phyloP scores from a whole-genome alignment of 2,888 invertebrate genomes.

The Nasonovia ribisnigri region DNA sequence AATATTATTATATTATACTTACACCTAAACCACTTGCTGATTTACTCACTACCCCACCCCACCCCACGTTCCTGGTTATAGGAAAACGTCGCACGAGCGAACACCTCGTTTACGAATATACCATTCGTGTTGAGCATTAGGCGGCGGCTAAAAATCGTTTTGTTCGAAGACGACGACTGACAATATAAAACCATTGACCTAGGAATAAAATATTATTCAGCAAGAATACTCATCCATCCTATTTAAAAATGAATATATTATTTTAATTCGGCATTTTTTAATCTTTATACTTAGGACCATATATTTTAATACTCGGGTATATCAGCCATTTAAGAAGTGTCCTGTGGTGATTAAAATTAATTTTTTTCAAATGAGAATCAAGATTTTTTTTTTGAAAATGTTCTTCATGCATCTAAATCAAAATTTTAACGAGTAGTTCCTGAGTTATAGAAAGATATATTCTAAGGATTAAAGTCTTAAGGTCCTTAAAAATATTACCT shows the following conservation, averaged over 20 bases:
- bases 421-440: background rate
- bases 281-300: background rate
- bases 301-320: background rate
- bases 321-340: background rate
- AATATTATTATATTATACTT: background rate
- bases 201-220: background rate
- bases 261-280: background rate
- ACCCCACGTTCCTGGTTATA: background rate
- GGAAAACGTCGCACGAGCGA: background rate
- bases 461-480: background rate
- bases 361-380: background rate
- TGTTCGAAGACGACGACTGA: background rate
- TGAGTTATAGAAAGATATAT: background rate
- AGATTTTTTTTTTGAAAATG: background rate
- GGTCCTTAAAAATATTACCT: background rate
- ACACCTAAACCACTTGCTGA: background rate
- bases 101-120: background rate
- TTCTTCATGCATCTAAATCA: background rate
- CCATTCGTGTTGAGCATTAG: background rate
- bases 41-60: background rate
- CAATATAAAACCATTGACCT: background rate
- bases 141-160: background rate
- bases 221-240: background rate
- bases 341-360: background rate
- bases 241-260: background rate